Base-by-base conservation (phyloP, 2,797 vertebrate species). In the Pitangus sulphuratus region DNA sequence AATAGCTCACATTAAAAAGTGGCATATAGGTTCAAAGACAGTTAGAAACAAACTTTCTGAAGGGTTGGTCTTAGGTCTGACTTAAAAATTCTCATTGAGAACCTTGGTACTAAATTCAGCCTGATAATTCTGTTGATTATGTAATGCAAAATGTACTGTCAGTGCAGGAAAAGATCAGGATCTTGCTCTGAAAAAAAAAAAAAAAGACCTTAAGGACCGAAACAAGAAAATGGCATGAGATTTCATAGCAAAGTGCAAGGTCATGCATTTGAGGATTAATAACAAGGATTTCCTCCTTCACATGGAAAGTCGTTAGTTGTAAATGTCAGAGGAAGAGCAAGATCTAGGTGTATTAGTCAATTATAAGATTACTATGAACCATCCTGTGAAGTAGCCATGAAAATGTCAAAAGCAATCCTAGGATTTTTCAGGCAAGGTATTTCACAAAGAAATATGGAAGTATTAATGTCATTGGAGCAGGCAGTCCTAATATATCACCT, bases 391-490 rank as follows among this genome's bases (percentile, higher is more conserved):
- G 87, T n/a, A 97, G 89, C 89, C 95, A 94, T 95, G 96, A 96
- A 97, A 96, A 97, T 97, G 96, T 97, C 96, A 96, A 93, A 95
- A 95, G 93, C 91, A 96, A 95, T 95, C 91, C 84, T 92, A 92
- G 86, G 80, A 97, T 87, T 96, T 97, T 96, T 92, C 90, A 82
- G 87, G 86, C 70, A 76, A 94, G 80, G 77, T 92, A 93, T 96
- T 95, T 97, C 93, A 91, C 58, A 92, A 91, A 96, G 95, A 97
- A 96, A 97, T 96, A 97, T 95, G 93, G 90, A 97, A 95, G 93
- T 92, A 94, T 87, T 95, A 97, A 95, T 97, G 96, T 95, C 93
- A 89, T 53, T 95, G 90, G 85, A 93, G 77, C 69, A 90, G 92
- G 92, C 92, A 90, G 22, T 92, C 80, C 90, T 94, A 96, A 97